Evolutionary conservation across 2,797 vertebrate genomes (phyloP), one percentile per base, ranked within the genome.

Genomic region (Alcedo quadribrachys): DNA sequence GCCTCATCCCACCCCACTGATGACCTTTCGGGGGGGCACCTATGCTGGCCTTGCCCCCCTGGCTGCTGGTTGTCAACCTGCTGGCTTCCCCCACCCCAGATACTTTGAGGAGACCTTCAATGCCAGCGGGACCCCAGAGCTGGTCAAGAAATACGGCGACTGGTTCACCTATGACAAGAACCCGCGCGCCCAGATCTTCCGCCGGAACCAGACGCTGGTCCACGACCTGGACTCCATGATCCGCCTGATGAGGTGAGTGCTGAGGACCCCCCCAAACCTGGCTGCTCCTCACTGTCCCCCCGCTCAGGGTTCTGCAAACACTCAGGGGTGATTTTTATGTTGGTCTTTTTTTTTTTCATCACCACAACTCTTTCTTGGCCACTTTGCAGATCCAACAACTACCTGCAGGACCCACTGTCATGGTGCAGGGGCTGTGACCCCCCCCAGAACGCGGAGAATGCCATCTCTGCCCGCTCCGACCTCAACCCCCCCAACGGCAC

Each of bases 121-220:
- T 2, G 96, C 98, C 66, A 99, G 98, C 0, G 99, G 99, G 68
- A 97, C 97, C 84, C 98, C 93, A 43, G 98, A 97, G 45, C 97
- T 99, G 91, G 98, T 99, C 75, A 94, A 98, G 95, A 97, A 98
- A 81, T 99, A 97, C 0, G 99, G 99, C 0, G 97, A 98, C 22
- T 99, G 99, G 99, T 99, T 99, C 96, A 98, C 98, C 92, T 98
- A 98, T 0, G 97, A 98, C 48, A 96, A 97, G 94, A 99, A 95
- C 92, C 99, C 99, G 1, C 98, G 99, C 1, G 99, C 99, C 73
- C 98, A 98, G 95, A 99, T 99, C 88, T 99, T 99, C 97, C 97
- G 63, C 63, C 98, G 99, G 76, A 98, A 99, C 97, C 98, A 99
- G 74, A 98, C 98, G 0, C 87, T 94, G 32, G 97, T 99, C 12